Conservation (phyloP, 1,140 invertebrate species). For the Oncopeltus fasciatus region DNA sequence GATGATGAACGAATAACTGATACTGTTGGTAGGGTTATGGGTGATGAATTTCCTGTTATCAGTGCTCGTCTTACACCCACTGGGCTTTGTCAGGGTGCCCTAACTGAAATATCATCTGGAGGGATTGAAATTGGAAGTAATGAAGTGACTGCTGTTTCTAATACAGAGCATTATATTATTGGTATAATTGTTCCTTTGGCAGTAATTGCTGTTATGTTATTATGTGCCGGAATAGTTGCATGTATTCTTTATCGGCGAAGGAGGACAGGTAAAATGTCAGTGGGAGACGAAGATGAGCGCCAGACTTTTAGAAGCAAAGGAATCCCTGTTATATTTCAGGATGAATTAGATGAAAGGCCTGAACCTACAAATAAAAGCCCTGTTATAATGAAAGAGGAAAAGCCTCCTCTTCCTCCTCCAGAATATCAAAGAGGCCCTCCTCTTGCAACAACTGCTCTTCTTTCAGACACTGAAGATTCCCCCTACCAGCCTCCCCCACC, state of each 20-base stretch:
- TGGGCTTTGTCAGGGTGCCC: slow-evolving; percentile 52
- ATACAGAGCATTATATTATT: slow-evolving; percentile 45
- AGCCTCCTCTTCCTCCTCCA: slow-evolving; percentile 67
- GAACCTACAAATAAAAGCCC: slow-evolving; percentile 76
- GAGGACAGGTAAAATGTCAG: slow-evolving; percentile 30
- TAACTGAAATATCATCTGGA: slow-evolving; percentile 31
- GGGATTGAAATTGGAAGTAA: slow-evolving; percentile 18
- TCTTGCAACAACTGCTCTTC: slow-evolving; percentile 33
- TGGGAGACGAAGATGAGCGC: slow-evolving; percentile 58
- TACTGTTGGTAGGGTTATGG: slow-evolving; percentile 53
- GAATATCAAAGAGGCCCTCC: slow-evolving; percentile 49
- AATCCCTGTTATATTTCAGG: slow-evolving; percentile 84
- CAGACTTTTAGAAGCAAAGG: slow-evolving; percentile 76
- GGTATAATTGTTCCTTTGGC: slow-evolving; percentile 80
- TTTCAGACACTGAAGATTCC: slow-evolving; percentile 34
- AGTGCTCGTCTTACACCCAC: slow-evolving; percentile 52
- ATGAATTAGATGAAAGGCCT: slow-evolving; percentile 82
- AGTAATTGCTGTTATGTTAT: slow-evolving; percentile 75
- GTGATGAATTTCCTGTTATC: slow-evolving; percentile 60
- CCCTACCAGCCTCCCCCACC: slow-evolving; percentile 67
- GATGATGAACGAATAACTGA: slow-evolving; percentile 45
- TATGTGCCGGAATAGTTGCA: slow-evolving; percentile 72
- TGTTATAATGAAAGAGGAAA: slow-evolving; percentile 83
- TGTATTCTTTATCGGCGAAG: slow-evolving; percentile 63
- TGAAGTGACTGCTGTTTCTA: slow-evolving; percentile 15